Evolutionary conservation across 2,113 vertebrate species (phyloP), one percentile per base, ranked within the genome.

Genomic region (Anoplopoma fimbria): DNA sequence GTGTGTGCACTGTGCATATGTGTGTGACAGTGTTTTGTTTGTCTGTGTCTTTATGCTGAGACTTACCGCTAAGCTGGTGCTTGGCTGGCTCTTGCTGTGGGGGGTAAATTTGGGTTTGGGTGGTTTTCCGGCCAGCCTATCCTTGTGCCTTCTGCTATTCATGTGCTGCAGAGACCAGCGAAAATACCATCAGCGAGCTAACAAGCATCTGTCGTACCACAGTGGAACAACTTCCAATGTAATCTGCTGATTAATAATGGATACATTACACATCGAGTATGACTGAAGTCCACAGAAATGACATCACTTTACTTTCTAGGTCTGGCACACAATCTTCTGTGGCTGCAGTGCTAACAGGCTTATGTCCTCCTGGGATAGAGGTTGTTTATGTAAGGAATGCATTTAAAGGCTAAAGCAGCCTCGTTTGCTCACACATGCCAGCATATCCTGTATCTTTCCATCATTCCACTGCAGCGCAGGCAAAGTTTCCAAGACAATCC

Each of bases 61-160:
- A 94, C 96, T 97, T 94, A 98, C 97, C 93, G 95, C 96, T 89
- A 97, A 96, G 82, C 96, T 96, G 73, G 96, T 96, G 31, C 95
- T 96, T 84, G 96, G 96, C 95, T 96, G 97, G 93, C 95, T 96
- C 93, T 98, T 99, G 96, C 93, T 95, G 77, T 98, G 97, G 76
- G 97, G 97, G 90, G 96, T 98, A 93, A 96, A 97, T 92, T 97
- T 98, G 87, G 97, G 96, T 89, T 98, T 99, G 68, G 97, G 96
- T 0, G 97, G 96, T 88, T 99, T 99, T 88, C 98, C 98, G 0
- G 98, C 97, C 95, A 99, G 94, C 80, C 98, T 93, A 91, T 99
- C 98, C 95, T 97, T 99, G 95, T 99, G 98, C 87, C 97, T 93
- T 92, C 98, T 96, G 96, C 98, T 99, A 93, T 96, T 99, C 97